phyloP scores from a whole-genome alignment of 2,888 invertebrate genomes.

The Xestobium rufovillosum region DNA sequence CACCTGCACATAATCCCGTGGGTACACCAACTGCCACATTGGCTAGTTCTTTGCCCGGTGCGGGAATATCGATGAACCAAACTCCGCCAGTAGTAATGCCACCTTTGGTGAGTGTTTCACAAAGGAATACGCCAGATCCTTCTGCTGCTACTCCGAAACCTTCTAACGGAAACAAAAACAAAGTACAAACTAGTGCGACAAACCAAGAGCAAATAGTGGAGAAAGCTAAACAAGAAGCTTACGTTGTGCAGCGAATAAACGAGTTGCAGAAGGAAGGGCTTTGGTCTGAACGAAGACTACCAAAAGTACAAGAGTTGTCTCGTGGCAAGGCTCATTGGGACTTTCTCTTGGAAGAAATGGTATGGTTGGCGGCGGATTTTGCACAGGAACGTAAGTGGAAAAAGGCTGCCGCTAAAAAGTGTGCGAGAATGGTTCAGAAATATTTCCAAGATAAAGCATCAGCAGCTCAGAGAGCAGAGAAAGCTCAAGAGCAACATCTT shows the following conservation, averaged over 20 bases:
- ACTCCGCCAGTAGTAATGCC: slow-evolving; percentile 13
- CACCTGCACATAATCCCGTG: slow-evolving; percentile 37
- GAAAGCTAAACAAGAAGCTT: slow-evolving; percentile 86
- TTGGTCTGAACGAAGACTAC: slow-evolving; percentile 82
- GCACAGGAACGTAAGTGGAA: slow-evolving; percentile 98
- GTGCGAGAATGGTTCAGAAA: slow-evolving; percentile 85
- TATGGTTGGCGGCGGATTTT: slow-evolving; percentile 97
- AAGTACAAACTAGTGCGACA: slow-evolving; percentile 23
- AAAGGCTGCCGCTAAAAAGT: slow-evolving; percentile 89
- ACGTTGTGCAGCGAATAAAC: slow-evolving; percentile 84
- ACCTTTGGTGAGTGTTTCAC: slow-evolving; percentile 1
- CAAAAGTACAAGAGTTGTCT: slow-evolving; percentile 85
- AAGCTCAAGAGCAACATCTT: slow-evolving; percentile 80
- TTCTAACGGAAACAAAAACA: slow-evolving; percentile 17
- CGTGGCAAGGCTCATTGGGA: slow-evolving; percentile 96
- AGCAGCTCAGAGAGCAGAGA: slow-evolving; percentile 84
- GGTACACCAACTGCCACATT: slow-evolving; percentile 38
- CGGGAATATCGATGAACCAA: slow-evolving; percentile 27
- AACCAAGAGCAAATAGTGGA: slow-evolving; percentile 74
- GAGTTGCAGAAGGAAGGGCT: slow-evolving; percentile 90
- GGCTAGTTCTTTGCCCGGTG: slow-evolving; percentile 39
- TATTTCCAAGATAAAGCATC: slow-evolving; percentile 86
- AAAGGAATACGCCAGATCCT: slow-evolving; percentile 18
- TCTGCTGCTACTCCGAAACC: slow-evolving; percentile 23
- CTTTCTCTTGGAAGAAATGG: slow-evolving; percentile 96